Conservation (phyloP, 2,113 vertebrate species). For the Chaenocephalus aceratus region DNA sequence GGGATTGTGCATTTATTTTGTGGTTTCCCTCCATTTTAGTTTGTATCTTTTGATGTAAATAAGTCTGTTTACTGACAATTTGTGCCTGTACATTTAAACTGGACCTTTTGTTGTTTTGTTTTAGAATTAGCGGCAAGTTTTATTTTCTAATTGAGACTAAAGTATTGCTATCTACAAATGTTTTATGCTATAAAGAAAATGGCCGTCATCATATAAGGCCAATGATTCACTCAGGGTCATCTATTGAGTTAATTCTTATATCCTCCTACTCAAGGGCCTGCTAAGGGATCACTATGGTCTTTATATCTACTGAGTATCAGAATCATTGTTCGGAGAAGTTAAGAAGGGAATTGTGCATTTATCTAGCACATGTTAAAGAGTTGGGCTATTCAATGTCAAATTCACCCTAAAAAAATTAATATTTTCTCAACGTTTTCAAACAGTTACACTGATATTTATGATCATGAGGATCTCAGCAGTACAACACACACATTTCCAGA, state of each 20-base stretch:
- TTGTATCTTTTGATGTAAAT: constrained; percentile 75
- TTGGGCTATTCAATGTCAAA: constrained; percentile 46
- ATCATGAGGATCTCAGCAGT: constrained; percentile 45
- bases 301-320: constrained; percentile 55
- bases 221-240: constrained; percentile 83
- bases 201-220: constrained; percentile 75
- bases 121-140: constrained; percentile 49
- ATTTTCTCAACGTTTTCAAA: background rate
- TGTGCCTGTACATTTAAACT: constrained; percentile 84
- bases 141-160: constrained; percentile 57
- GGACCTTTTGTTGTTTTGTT: constrained; percentile 74
- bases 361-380: constrained; percentile 33
- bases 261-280: constrained; percentile 65
- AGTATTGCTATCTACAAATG: constrained; percentile 61
- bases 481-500: constrained; percentile 1
- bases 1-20: constrained; percentile 70
- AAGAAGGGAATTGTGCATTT: constrained; percentile 74
- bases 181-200: constrained; percentile 69
- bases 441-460: constrained; percentile 53
- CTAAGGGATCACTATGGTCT: constrained; percentile 63
- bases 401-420: background rate
- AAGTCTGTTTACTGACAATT: constrained; percentile 79
- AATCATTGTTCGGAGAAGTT: constrained; percentile 52
- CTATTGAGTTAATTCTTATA: constrained; percentile 66
- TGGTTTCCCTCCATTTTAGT: constrained; percentile 61